These are phyloP conservation scores for Copidosoma floridanum DNA, from an alignment of 1,140 invertebrate species.

Conservation along the genomic window DNA sequence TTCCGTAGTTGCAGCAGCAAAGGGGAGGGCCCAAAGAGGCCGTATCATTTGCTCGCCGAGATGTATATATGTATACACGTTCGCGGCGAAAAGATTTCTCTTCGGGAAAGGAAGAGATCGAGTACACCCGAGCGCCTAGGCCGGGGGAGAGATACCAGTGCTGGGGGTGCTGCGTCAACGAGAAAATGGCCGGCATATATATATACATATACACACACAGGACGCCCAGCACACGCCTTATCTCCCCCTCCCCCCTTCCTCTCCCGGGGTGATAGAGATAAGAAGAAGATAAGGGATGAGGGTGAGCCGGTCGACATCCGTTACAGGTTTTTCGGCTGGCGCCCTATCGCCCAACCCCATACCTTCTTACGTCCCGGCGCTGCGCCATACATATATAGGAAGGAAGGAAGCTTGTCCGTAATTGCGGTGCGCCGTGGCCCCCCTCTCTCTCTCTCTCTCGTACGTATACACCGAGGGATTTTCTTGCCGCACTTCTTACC, in stretches of 20 bases:
- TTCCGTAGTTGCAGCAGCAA: no score
- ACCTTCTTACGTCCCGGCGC: no score
- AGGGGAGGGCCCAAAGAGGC: no score
- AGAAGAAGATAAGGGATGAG: slow-evolving; percentile 4
- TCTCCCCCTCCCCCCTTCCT: no score
- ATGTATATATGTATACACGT: neutral
- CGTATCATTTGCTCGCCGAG: neutral
- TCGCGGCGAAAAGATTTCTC: slow-evolving; percentile 1
- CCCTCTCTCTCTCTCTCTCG: slow-evolving; percentile 18
- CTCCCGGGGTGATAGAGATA: slow-evolving; percentile 16
- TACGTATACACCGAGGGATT: no score
- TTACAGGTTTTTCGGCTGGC: slow-evolving; percentile 34
- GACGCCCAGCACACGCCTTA: neutral
- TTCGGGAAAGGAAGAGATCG: slow-evolving; percentile 6
- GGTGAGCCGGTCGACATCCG: slow-evolving; percentile 11
- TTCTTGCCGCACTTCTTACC: no score
- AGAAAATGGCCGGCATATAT: slow-evolving; percentile 7
- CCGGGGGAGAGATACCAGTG: slow-evolving; percentile 1
- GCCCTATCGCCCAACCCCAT: no score
- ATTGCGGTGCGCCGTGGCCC: slow-evolving; percentile 9
- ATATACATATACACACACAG: no score
- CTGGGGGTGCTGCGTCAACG: slow-evolving; percentile 6
- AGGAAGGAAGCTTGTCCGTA: neutral
- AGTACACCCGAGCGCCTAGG: neutral
- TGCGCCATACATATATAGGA: neutral